Evolutionary conservation across 2,797 vertebrate genomes (phyloP).

Genomic region (Australoheros facetus): DNA sequence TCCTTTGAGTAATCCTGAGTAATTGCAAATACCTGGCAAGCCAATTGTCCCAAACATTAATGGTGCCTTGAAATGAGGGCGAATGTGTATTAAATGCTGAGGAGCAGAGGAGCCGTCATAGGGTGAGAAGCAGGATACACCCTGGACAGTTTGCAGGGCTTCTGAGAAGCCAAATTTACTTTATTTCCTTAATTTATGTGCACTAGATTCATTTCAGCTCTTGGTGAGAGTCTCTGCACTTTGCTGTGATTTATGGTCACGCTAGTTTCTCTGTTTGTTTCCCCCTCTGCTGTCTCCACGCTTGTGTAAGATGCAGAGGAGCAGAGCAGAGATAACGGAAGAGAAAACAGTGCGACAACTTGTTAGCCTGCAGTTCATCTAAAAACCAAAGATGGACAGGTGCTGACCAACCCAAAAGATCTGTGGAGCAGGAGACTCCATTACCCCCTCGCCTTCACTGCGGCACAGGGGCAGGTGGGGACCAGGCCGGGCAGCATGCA

Average conservation of each 20-base stretch:
- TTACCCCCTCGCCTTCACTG: not conserved
- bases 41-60: too few relatives aligned
- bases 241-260: not conserved
- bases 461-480: too few relatives aligned
- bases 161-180: too few relatives aligned
- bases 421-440: not conserved
- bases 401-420: not conserved
- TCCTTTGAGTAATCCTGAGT: too few relatives aligned
- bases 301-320: not conserved
- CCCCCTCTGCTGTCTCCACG: not conserved
- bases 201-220: too few relatives aligned
- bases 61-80: too few relatives aligned
- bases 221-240: not conserved
- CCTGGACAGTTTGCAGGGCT: too few relatives aligned
- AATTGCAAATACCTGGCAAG: too few relatives aligned
- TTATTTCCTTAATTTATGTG: too few relatives aligned
- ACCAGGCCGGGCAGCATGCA: not conserved
- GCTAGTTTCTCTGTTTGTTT: not conserved
- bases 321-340: not conserved
- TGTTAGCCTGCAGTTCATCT: not conserved
- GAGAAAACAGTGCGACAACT: not conserved
- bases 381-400: not conserved
- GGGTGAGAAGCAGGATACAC: too few relatives aligned
- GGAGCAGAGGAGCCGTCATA: too few relatives aligned
- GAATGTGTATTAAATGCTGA: too few relatives aligned